These are phyloP conservation scores for Nibea albiflora DNA, from an alignment of 2,113 vertebrate genomes.

Conservation along the genomic window DNA sequence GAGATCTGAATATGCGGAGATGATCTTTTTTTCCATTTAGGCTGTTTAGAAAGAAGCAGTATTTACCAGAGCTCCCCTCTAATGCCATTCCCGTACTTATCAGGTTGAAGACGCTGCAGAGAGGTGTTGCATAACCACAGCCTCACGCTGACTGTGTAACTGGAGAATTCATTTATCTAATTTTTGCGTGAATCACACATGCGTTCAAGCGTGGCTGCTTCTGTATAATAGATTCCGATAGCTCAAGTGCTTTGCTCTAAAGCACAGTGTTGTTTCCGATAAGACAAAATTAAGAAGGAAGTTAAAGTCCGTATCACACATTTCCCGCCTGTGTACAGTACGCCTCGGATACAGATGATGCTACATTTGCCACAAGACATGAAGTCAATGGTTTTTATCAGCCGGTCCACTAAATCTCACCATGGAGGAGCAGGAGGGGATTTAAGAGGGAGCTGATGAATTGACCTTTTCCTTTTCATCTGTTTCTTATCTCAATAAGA, in stretches of 20 bases:
- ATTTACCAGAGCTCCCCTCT: constrained; percentile 43
- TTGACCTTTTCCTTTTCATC: constrained; percentile 83
- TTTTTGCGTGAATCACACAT: constrained; percentile 47
- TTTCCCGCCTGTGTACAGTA: neutral
- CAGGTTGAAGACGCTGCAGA: constrained; percentile 37
- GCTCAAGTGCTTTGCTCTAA: constrained; percentile 37
- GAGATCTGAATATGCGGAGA: constrained; percentile 50
- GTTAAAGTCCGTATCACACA: constrained; percentile 28
- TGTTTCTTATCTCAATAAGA: constrained; percentile 82
- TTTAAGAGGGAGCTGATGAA: constrained; percentile 81
- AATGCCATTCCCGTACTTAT: constrained; percentile 37
- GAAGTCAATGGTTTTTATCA: constrained; percentile 75
- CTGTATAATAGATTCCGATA: constrained; percentile 2
- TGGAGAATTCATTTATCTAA: constrained; percentile 54
- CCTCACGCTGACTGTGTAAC: constrained; percentile 46
- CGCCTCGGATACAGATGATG: constrained; percentile 30
- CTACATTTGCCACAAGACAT: constrained; percentile 54
- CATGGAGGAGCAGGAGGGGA: constrained; percentile 67
- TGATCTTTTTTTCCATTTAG: constrained; percentile 42
- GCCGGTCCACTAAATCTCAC: constrained; percentile 70
- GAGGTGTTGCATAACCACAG: constrained; percentile 53
- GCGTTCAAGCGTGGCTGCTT: constrained; percentile 26
- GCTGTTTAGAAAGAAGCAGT: constrained; percentile 34
- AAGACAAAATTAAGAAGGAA: constrained; percentile 13
- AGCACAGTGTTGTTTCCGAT: constrained; percentile 4